Evolutionary conservation across 1,140 invertebrate species (phyloP), one percentile per base, ranked within the genome.

Genomic region (Homalodisca vitripennis): DNA sequence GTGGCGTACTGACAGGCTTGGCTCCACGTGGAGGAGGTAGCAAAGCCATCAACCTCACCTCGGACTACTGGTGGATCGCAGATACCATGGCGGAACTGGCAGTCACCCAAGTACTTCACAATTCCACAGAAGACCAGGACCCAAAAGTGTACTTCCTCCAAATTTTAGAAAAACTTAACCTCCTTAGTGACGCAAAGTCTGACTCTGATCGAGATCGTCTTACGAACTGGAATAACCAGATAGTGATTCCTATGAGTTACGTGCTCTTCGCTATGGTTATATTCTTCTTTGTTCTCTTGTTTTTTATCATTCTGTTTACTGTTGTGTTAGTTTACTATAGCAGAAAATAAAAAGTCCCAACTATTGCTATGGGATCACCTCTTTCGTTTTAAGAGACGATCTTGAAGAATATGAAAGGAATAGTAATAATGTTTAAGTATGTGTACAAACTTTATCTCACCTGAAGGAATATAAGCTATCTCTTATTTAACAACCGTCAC

Each of bases 261-360:
- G 55, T 60, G 26, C 55, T 60, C 27, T 60, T 60, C n/a, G 14
- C 55, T 27, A 13, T 60, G 3, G 55, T 60, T 27, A 60, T 60
- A 27, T 60, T 60, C 55, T 60, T 60, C 29, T 60, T 60, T 30
- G 55, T 60, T 3, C 24, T 60, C 13, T 27, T 60, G 29, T 60
- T 60, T n/a, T 60, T 60, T 24, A 6, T 60, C 10, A 26, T 60
- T 60, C n/a, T 60, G 26, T 60, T 60, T 60, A 60, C 55, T 27
- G 55, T 60, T 27, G 55, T 60, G 10, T 29, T 60, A 60, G 55
- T 60, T 6, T 60, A 60, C n/a, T 60, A 60, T 60, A 60, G 55
- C 29, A 60, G 27, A 29, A 60, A 60, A 24, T 60, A 60, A n/a
- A n/a, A n/a, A n/a, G n/a, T n/a, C n/a, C n/a, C n/a, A n/a, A n/a